Percentiles rank a stretch among this genome's conserved stretches.
Conservation (phyloP, 2,888 invertebrate genomes). For the Geophilus truncorum region DNA sequence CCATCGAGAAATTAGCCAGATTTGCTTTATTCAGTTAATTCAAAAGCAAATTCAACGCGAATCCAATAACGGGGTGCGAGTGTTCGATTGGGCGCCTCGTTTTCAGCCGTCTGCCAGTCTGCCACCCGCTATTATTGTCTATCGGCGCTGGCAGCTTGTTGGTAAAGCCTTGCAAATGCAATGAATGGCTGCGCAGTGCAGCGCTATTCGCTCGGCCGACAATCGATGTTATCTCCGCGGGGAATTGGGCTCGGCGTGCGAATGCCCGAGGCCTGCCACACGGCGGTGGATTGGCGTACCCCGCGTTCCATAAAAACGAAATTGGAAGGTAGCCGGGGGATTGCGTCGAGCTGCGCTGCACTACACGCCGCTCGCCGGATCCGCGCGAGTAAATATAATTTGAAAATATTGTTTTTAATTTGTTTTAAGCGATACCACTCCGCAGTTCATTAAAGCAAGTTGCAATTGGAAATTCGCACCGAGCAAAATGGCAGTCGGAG, state of each 20-base stretch:
- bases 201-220: constrained; percentile 17
- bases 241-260: background rate
- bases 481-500: background rate
- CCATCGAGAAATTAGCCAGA: too few species aligned
- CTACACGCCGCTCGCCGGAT: background rate
- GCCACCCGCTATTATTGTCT: background rate
- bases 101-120: too few species aligned
- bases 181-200: background rate
- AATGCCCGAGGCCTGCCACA: too few species aligned
- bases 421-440: constrained; percentile 34
- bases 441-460: constrained; percentile 31
- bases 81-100: too few species aligned
- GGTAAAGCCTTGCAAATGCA: background rate
- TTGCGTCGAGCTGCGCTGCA: background rate
- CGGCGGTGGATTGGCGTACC: background rate
- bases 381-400: constrained; percentile 34
- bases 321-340: constrained; percentile 31
- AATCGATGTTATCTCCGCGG: constrained; percentile 26
- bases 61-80: too few species aligned
- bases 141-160: background rate
- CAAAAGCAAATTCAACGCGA: too few species aligned
- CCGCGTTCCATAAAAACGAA: constrained; percentile 31
- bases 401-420: constrained; percentile 35
- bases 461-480: constrained; percentile 30
- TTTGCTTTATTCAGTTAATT: too few species aligned